These are phyloP conservation scores for Melanostoma scalare DNA, from an alignment of 2,888 invertebrate genomes.

Conservation along the genomic window DNA sequence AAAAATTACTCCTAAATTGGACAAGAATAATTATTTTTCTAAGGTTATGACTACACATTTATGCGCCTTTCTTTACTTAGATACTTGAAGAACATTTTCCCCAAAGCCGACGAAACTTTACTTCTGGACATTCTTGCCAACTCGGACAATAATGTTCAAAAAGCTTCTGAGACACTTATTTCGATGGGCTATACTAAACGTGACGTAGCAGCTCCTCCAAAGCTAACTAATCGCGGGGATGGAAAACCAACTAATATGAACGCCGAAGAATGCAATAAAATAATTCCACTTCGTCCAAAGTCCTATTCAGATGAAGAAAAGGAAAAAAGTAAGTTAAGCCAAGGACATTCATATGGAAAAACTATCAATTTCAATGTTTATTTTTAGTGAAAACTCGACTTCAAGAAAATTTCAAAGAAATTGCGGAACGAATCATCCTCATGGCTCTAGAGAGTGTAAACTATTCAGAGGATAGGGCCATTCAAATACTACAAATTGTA, in stretches of 20 bases:
- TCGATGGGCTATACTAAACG: slow-evolving; percentile 92
- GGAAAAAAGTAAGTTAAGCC: slow-evolving; percentile 84
- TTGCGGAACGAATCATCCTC: slow-evolving; percentile 90
- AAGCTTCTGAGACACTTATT: slow-evolving; percentile 90
- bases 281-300: slow-evolving; percentile 83
- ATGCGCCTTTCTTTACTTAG: slow-evolving; percentile 81
- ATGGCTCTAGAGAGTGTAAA: slow-evolving; percentile 95
- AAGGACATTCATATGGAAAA: no score
- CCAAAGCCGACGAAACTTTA: slow-evolving; percentile 93
- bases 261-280: slow-evolving; percentile 73
- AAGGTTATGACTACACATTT: no score
- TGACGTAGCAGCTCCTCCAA: slow-evolving; percentile 86
- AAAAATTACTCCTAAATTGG: background rate
- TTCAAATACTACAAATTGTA: slow-evolving; percentile 89
- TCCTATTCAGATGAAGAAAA: slow-evolving; percentile 88
- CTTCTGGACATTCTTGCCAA: slow-evolving; percentile 92
- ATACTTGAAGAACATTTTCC: slow-evolving; percentile 95
- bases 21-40: background rate
- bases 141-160: slow-evolving; percentile 95
- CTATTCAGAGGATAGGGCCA: slow-evolving; percentile 91
- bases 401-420: slow-evolving; percentile 87
- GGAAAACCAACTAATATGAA: slow-evolving; percentile 79
- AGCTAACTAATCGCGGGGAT: slow-evolving; percentile 82
- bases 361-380: slow-evolving; percentile 57
- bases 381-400: slow-evolving; percentile 87